Conservation (phyloP, 2,797 vertebrate genomes). For the Chelidonichthys spinosus region DNA sequence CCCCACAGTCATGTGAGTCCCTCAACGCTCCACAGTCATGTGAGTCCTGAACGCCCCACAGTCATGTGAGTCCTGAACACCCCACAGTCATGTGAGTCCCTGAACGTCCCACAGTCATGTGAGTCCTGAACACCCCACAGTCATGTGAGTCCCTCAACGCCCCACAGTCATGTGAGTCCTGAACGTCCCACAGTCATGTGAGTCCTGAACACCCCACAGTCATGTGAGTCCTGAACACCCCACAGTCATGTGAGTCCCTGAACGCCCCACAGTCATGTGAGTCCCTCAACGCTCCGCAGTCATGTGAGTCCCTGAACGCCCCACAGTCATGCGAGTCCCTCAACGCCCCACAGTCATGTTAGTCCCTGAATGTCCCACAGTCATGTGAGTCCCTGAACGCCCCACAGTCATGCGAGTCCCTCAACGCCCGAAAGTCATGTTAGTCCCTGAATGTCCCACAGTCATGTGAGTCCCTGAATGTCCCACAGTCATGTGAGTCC, state of each 20-base stretch:
- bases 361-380: neutral
- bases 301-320: neutral
- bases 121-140: neutral
- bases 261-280: neutral
- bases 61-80: too few relatives aligned
- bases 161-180: neutral
- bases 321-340: too few relatives aligned
- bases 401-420: too few relatives aligned
- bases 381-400: too few relatives aligned
- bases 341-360: neutral
- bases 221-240: too few relatives aligned
- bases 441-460: neutral
- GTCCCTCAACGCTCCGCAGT: neutral
- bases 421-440: neutral
- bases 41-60: neutral
- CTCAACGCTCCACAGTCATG: neutral
- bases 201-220: neutral
- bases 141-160: too few relatives aligned
- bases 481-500: neutral
- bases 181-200: neutral
- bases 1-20: neutral
- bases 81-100: neutral
- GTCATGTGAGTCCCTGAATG: neutral
- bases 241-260: too few relatives aligned
- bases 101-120: too few relatives aligned